Base-by-base conservation (phyloP, 2,797 vertebrate genomes). In the Okamejei kenojei region DNA sequence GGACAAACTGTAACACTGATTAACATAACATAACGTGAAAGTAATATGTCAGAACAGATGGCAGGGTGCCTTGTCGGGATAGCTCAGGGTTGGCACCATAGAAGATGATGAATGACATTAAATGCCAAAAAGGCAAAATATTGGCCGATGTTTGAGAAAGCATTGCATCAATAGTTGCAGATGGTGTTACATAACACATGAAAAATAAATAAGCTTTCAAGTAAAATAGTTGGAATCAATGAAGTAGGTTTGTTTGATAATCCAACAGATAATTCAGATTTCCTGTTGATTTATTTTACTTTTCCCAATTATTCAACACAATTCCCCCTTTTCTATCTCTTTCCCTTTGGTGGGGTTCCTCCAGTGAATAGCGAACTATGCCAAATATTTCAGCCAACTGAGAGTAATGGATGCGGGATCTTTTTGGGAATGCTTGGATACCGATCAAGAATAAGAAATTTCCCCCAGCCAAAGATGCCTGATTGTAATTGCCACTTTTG, bases 101-200 rank as follows among this genome's bases (percentile, higher is more conserved):
- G 32, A 23, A 71, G 38, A 76, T 92, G 26, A 92, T 73, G n/a
- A 92, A 73, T 92, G 90, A 76, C 19, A 11, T 74, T 74, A 92
- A 88, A 32, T 88, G 84, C 63, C 84, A 68, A 68, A 88, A 88
- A 92, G 90, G 71, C 68, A 92, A 92, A 91, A 73, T 74, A 54
- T 92, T 92, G 90, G 71, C 90, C 74, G 86, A 90, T 15, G 86
- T 5, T n/a, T 74, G 73, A 15, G 45, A 29, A 92, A 73, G 7
- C 26, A 76, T 29, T 54, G 68, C 68, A 91, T 91, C 68, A 45
- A 91, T 76, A 74, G 26, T 92, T 92, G 45, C 71, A 54, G 68
- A 54, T 58, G 45, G 23, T 92, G 38, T 74, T 73, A n/a, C 13
- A 54, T 26, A 92, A 92, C 38, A 92, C 71, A 74, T 74, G 38